Base-by-base conservation (phyloP, 2,888 invertebrate genomes). In the Stictocephala bisonia region DNA sequence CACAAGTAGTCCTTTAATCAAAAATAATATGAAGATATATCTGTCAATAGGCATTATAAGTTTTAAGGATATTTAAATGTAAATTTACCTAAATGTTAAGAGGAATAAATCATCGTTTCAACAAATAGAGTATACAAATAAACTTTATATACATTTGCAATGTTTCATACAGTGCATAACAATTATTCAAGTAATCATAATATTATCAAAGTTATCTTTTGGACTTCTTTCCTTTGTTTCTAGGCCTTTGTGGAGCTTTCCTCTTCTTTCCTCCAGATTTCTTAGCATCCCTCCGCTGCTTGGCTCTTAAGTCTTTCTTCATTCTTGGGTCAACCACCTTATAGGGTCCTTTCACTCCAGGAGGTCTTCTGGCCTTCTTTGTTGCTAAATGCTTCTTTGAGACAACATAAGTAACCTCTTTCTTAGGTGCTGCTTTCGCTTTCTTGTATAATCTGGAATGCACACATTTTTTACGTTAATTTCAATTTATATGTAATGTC, bases 271-370 rank as follows among this genome's bases (percentile, higher is more conserved):
- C 84, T 74, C 79, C 75, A 44, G 77, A 79, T 77, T 79, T 81
- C 41, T 82, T 83, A 2, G 75, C 71, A 80, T 82, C 29, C 81
- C 82, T 72, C 81, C 82, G 74, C 81, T 88, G 35, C 88, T 89
- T 82, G 0, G 92, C 90, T 75, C 92, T 87, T 81, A 92, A 85
- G 83, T 99, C 99, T 84, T 98, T 98, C 85, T 98, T 99, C 93
- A 97, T 92, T 78, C 99, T 87, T 0, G 93, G 91, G 88, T 99
- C 99, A 3, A 99, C 99, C n/a, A 97, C 92, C 84, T 92, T 95
- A 84, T 93, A 98, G 31, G 89, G 92, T 68, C 98, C 98, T 84
- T 95, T 95, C 22, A 97, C 92, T 48, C 97, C 97, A 0, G 90
- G 85, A 6, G 97, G 97, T 78, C 96, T 87, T 66, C 88, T 86